Evolutionary conservation across 2,888 invertebrate species (phyloP).

Genomic region (Antitype chi): DNA sequence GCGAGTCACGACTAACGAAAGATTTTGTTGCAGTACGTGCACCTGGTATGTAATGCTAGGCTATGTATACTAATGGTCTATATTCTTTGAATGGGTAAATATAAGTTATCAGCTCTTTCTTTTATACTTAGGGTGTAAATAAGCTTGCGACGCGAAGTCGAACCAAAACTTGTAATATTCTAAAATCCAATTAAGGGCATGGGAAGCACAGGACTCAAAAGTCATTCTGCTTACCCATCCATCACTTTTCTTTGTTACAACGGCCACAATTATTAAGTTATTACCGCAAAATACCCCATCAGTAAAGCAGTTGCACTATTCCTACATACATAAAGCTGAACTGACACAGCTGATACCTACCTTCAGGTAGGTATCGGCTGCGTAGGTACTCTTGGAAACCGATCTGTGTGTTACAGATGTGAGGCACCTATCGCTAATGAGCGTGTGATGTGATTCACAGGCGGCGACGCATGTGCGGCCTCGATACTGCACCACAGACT

Average conservation of each 20-base stretch:
- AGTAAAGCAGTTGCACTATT: not conserved
- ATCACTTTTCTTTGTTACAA: slow-evolving; percentile 1
- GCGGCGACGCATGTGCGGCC: slow-evolving; percentile 83
- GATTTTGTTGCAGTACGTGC: not conserved
- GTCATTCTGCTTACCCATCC: not conserved
- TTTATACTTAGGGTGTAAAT: not conserved
- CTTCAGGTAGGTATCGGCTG: slow-evolving; percentile 26
- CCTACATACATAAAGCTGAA: not conserved
- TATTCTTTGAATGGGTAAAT: not conserved
- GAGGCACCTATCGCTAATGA: slow-evolving; percentile 71
- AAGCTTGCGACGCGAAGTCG: not conserved
- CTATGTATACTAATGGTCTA: not conserved
- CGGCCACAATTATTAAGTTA: not conserved
- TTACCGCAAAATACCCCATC: not conserved
- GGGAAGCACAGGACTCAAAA: not conserved
- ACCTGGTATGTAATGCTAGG: slow-evolving; percentile 19
- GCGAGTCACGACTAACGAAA: not conserved
- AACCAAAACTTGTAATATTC: not conserved
- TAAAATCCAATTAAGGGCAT: not conserved
- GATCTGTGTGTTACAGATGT: slow-evolving; percentile 63
- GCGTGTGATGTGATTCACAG: slow-evolving; percentile 86
- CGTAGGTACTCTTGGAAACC: slow-evolving; percentile 43
- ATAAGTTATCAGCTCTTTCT: not conserved
- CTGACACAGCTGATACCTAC: not conserved
- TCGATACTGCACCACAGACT: slow-evolving; percentile 75